Base-by-base conservation (phyloP, 2,888 invertebrate genomes). In the Monopis laevigella region DNA sequence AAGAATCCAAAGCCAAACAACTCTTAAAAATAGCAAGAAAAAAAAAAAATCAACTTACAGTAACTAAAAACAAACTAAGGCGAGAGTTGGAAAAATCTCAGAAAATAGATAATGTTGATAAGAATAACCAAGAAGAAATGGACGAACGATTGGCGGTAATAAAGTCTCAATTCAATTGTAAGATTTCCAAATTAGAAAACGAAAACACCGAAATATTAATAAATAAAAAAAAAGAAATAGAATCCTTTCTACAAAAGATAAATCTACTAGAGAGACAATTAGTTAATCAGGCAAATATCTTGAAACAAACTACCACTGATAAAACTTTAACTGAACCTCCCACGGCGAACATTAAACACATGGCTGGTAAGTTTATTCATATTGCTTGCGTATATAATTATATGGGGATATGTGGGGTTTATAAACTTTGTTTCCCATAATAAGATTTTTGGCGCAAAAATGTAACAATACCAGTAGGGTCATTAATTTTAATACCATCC, bases 311-410 rank as follows among this genome's bases (percentile, higher is more conserved):
- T 56, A 57, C 68, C 2, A 54, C 68, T 7, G 86, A 86, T 40
- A 86, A 86, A 56, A 67, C 81, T 2, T 78, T 81, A 10, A 78
- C 81, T 2, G 86, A 86, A 21, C 84, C 86, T 6, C 84, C 85
- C 0, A 96, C 95, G 1, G 96, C 96, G 3, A 96, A 96, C 61
- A 96, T 96, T 30, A 93, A 94, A 65, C 96, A 96, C 0, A 93
- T 96, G 89, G 91, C 96, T 2, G 93, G 93, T 53, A 82, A 65
- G 72, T 55, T 69, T 10, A n/a, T n/a, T n/a, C n/a, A n/a, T n/a
- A n/a, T n/a, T n/a, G n/a, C n/a, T n/a, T n/a, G n/a, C n/a, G n/a
- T n/a, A n/a, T n/a, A n/a, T n/a, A n/a, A n/a, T n/a, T n/a, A n/a
- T n/a, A n/a, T n/a, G n/a, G n/a, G n/a, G n/a, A n/a, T n/a, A n/a